These are phyloP conservation scores for Solea solea DNA, from an alignment of 2,113 vertebrate genomes.

Conservation along the genomic window DNA sequence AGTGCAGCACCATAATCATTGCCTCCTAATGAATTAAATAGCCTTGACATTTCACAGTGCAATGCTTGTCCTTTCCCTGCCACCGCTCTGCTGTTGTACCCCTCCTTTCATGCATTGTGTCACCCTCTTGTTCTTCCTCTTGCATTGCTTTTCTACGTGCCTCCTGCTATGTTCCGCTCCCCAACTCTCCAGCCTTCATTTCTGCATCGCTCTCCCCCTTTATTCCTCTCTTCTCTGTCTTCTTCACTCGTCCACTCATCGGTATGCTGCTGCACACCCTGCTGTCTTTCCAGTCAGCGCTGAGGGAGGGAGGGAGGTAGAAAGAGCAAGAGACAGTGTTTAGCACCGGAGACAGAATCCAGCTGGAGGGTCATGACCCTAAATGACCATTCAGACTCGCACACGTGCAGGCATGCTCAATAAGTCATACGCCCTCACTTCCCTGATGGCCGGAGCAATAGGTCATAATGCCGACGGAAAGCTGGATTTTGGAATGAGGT, in stretches of 20 bases:
- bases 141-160: constrained; percentile 30
- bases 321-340: constrained; percentile 51
- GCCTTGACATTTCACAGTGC: constrained; percentile 75
- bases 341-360: constrained; percentile 71
- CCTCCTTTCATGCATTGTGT: constrained; percentile 52
- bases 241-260: constrained; percentile 62
- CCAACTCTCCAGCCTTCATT: constrained; percentile 17
- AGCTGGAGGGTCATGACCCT: constrained; percentile 70
- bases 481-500: constrained; percentile 41
- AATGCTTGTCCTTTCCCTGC: constrained; percentile 66
- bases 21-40: constrained; percentile 78
- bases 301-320: constrained; percentile 16
- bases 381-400: constrained; percentile 61
- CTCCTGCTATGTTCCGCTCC: constrained; percentile 6
- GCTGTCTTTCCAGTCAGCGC: constrained; percentile 65
- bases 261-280: constrained; percentile 68
- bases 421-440: constrained; percentile 63
- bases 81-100: constrained; percentile 54
- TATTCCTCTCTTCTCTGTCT: neutral
- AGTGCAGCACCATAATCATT: constrained; percentile 66
- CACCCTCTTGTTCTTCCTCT: constrained; percentile 36
- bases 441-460: constrained; percentile 68
- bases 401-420: constrained; percentile 31
- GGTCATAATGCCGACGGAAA: constrained; percentile 54
- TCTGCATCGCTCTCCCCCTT: constrained; percentile 16